Percentiles rank a stretch among this genome's conserved stretches.
Evolutionary conservation across 1,140 invertebrate species (phyloP).

Genomic region (Drosophila arawakana): DNA sequence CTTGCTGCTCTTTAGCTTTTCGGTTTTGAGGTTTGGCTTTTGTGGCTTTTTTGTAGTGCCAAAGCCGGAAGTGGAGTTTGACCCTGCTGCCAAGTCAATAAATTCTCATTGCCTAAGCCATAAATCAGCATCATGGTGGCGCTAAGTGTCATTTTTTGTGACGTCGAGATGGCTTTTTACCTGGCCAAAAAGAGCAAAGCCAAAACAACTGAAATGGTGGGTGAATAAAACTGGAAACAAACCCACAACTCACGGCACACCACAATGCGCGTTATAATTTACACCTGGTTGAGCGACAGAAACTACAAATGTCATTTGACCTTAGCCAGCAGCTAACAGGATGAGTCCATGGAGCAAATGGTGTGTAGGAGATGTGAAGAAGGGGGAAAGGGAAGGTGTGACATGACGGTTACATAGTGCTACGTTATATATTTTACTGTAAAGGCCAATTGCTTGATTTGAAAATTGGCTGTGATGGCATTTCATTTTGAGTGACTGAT

Average conservation of each 20-base stretch:
- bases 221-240: slow-evolving; percentile 14
- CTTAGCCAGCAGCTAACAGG: slow-evolving; percentile 38
- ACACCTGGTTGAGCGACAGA: slow-evolving; percentile 63
- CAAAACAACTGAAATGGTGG: slow-evolving; percentile 43
- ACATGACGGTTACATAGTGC: slow-evolving; percentile 56
- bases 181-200: slow-evolving; percentile 55
- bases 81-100: slow-evolving; percentile 78
- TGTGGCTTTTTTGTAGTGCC: neutral
- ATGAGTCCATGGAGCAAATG: neutral
- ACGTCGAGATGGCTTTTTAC: slow-evolving; percentile 76
- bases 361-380: neutral
- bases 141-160: slow-evolving; percentile 83
- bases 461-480: slow-evolving; percentile 71
- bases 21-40: neutral
- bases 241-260: slow-evolving; percentile 60
- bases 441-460: slow-evolving; percentile 76
- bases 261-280: slow-evolving; percentile 81
- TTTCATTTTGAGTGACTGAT: slow-evolving; percentile 64
- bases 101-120: slow-evolving; percentile 82
- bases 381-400: neutral
- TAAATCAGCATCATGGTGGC: slow-evolving; percentile 80
- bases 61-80: slow-evolving; percentile 55
- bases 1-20: neutral
- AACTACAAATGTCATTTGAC: slow-evolving; percentile 80
- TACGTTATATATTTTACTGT: slow-evolving; percentile 72